phyloP scores from a whole-genome alignment of 2,888 invertebrate genomes.

The Boloria selene region DNA sequence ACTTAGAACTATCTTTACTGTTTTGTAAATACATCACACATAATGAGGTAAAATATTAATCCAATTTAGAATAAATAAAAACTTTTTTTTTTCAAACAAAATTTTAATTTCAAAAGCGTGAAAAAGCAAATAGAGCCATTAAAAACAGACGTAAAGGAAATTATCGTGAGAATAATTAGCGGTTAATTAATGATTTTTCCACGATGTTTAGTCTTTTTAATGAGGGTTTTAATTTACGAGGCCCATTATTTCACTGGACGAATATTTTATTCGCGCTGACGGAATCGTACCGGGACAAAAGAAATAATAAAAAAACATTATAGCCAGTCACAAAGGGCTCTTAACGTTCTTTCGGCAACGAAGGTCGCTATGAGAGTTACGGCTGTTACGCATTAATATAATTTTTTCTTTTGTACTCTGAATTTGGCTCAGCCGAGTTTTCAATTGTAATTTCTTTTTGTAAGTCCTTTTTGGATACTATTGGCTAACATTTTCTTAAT shows the following conservation, averaged over 20 bases:
- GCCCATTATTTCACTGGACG: slow-evolving; percentile 70
- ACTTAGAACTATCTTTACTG: neutral
- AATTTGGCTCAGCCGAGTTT: slow-evolving; percentile 44
- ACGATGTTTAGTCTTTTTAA: slow-evolving; percentile 57
- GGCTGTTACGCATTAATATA: slow-evolving; percentile 63
- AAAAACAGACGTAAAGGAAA: slow-evolving; percentile 37
- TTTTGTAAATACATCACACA: no score
- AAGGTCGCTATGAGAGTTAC: slow-evolving; percentile 53
- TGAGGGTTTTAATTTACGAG: slow-evolving; percentile 66
- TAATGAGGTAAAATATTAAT: no score
- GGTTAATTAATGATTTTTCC: slow-evolving; percentile 50
- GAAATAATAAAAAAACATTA: slow-evolving; percentile 65
- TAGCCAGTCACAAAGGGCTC: slow-evolving; percentile 63
- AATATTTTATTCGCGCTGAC: slow-evolving; percentile 68
- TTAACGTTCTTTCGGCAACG: slow-evolving; percentile 60
- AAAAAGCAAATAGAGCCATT: neutral
- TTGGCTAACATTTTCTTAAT: slow-evolving; percentile 21
- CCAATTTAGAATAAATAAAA: no score
- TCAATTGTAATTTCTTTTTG: slow-evolving; percentile 34
- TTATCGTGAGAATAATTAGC: slow-evolving; percentile 50
- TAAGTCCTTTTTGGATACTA: slow-evolving; percentile 25
- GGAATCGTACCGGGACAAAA: slow-evolving; percentile 60
- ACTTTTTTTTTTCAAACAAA: neutral
- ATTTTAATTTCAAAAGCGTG: neutral
- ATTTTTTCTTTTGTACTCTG: slow-evolving; percentile 52